phyloP scores from a whole-genome alignment of 1,140 invertebrate species.

The Heterodera carotae region DNA sequence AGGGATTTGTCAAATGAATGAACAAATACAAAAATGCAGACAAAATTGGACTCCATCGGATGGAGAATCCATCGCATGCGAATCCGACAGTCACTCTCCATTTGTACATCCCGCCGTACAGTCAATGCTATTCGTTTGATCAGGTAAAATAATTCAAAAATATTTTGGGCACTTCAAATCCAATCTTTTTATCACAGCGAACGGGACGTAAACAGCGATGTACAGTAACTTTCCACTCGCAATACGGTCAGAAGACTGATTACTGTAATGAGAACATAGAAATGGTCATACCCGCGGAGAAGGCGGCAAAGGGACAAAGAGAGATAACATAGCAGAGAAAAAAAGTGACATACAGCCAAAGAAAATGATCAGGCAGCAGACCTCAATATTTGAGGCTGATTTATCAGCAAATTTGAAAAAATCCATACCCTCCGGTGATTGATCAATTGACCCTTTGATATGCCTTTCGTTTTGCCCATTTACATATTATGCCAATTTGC shows the following conservation, averaged over 20 bases:
- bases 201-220: constrained; percentile 41
- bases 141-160: constrained; percentile 37
- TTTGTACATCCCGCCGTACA: constrained; percentile 91
- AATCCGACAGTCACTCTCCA: constrained; percentile 88
- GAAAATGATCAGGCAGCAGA: neutral
- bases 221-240: constrained; percentile 56
- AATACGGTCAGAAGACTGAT: constrained; percentile 55
- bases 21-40: constrained; percentile 71
- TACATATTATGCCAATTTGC: too few species aligned
- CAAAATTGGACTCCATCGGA: constrained; percentile 86
- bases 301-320: neutral
- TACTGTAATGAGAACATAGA: constrained; percentile 47
- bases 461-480: too few species aligned
- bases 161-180: constrained; percentile 28
- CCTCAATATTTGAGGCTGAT: neutral
- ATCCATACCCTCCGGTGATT: neutral
- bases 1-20: neutral
- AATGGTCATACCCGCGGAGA: neutral
- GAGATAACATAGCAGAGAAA: neutral
- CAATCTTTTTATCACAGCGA: constrained; percentile 37
- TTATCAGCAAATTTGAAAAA: neutral
- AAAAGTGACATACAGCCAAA: neutral
- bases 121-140: constrained; percentile 85
- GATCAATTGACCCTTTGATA: neutral
- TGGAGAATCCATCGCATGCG: constrained; percentile 87